Percentiles rank a stretch among this genome's conserved stretches.
Conservation (phyloP, 2,888 invertebrate species). For the Aquatica leii region DNA sequence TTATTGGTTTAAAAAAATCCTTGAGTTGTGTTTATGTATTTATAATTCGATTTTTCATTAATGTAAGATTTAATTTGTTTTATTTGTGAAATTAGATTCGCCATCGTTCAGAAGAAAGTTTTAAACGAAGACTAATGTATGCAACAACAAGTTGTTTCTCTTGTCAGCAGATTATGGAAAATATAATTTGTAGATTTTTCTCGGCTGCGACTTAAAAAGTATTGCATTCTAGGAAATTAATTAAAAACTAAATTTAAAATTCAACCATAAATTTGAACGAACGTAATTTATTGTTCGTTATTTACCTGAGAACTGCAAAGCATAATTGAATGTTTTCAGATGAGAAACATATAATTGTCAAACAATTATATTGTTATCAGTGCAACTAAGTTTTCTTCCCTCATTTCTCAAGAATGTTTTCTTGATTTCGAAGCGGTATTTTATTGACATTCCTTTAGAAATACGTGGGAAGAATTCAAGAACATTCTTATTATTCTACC, state of each 20-base stretch:
- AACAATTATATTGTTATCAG: constrained; percentile 42
- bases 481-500: constrained; percentile 44
- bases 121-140: constrained; percentile 36
- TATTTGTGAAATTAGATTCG: not conserved
- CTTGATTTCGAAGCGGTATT: constrained; percentile 46
- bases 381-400: constrained; percentile 36
- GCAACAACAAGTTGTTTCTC: constrained; percentile 35
- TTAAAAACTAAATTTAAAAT: constrained; percentile 54
- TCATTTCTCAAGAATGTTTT: constrained; percentile 43
- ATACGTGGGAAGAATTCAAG: constrained; percentile 43
- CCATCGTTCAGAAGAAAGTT: constrained; percentile 16
- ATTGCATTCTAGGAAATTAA: constrained; percentile 52
- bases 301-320: constrained; percentile 46
- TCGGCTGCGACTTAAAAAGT: constrained; percentile 45
- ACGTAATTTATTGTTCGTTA: constrained; percentile 53
- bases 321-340: constrained; percentile 14
- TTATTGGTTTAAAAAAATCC: no score
- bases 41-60: no score
- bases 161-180: constrained; percentile 46
- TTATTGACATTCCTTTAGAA: constrained; percentile 47
- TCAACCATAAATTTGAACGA: constrained; percentile 50
- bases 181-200: constrained; percentile 51
- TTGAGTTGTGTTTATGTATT: no score
- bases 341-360: constrained; percentile 33
- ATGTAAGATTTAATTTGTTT: no score